Conservation (phyloP, 2,797 vertebrate species). For the Cebuella pygmaea region DNA sequence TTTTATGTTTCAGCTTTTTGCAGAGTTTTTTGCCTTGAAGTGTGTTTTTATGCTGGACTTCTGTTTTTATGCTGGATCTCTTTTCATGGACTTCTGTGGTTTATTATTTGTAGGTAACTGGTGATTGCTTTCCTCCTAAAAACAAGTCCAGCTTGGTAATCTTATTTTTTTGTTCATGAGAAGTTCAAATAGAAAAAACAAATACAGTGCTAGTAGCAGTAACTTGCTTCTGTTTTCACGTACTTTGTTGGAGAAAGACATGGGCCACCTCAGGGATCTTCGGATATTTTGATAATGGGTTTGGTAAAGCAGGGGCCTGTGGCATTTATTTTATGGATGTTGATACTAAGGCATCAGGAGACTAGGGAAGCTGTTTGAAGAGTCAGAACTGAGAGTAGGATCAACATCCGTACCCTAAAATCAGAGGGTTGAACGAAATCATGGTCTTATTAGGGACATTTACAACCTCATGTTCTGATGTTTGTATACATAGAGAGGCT, state of each 20-base stretch:
- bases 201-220: neutral
- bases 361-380: neutral
- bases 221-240: neutral
- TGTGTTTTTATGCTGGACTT: neutral
- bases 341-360: neutral
- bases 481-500: neutral
- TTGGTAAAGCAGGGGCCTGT: neutral
- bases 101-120: neutral
- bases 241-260: neutral
- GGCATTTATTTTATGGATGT: constrained; percentile 6
- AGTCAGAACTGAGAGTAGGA: neutral
- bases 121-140: neutral
- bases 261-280: neutral
- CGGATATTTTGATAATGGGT: neutral
- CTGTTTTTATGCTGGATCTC: neutral
- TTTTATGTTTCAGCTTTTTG: neutral
- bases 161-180: neutral
- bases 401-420: neutral
- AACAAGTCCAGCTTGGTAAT: neutral
- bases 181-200: neutral
- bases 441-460: neutral
- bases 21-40: neutral
- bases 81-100: neutral
- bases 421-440: neutral
- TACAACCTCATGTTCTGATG: neutral